Base-by-base conservation (phyloP, 2,888 invertebrate species). In the Coecobrya sp. region DNA sequence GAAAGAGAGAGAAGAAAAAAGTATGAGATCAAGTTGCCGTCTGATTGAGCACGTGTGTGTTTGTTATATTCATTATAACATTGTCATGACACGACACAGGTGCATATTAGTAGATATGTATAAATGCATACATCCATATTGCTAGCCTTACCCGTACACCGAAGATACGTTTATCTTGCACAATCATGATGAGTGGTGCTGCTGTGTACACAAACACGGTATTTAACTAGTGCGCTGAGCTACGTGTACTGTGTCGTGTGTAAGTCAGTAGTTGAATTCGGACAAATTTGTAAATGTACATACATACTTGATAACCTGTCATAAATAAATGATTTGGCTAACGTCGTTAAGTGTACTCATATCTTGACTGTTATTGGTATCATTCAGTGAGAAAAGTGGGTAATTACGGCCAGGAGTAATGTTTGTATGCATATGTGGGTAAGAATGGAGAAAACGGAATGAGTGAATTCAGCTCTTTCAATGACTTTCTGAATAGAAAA, bases 1-100 rank as follows among this genome's bases (percentile, higher is more conserved):
- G 36, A 42, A 13, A 42, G 42, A 19, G 19, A 59, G 30, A 84
- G 36, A 84, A 19, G 42, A 13, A 86, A 68, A 10, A 79, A 7
- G 22, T 25, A 70, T 45, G 52, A 81, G 81, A 90, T 85, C 85
- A 85, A 90, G 81, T 85, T 84, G 45, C 73, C 59, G 30, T 76
- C 76, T 90, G 85, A 90, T 90, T 90, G 90, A 90, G 85, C 90
- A 90, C 85, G 85, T 90, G 90, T 45, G 52, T 59, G 36, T 45
- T 70, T 42, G 62, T 59, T 76, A 16, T 79, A 19, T 59, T 87
- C 86, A 86, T 86, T 36, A 82, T 82, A 16, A 52, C 52, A 55
- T 25, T n/a, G 36, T 81, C 81, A 81, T 81, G 81, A 81, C 36
- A 81, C 19, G 11, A 81, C 55, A 55, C 4, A 76, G 76, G 42